Conservation (phyloP, 2,113 vertebrate genomes). For the Lonchura striata region DNA sequence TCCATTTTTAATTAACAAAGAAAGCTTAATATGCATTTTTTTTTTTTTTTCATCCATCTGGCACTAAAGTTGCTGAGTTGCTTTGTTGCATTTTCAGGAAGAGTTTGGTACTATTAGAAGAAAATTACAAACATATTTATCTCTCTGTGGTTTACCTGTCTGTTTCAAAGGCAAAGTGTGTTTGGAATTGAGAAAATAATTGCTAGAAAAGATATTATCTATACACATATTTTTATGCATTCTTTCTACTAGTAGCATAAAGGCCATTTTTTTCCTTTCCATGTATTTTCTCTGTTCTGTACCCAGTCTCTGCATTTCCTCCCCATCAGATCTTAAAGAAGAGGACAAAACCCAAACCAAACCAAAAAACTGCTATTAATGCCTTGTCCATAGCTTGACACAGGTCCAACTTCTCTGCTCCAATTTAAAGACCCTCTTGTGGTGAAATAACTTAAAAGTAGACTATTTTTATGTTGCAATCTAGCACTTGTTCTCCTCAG, state of each 20-base stretch:
- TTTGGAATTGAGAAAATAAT: conserved; percentile 13
- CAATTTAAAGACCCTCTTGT: conserved; percentile 12
- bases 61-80: conserved; percentile 73
- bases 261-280: neutral
- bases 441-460: neutral
- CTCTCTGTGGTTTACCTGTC: conserved; percentile 42
- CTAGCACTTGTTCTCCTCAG: conserved; percentile 40
- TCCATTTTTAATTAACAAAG: conserved; percentile 75
- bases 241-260: neutral
- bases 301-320: neutral
- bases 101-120: conserved; percentile 59
- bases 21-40: conserved; percentile 66
- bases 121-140: conserved; percentile 59
- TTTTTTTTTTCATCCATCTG: conserved; percentile 67
- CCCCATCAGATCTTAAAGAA: neutral
- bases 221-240: neutral
- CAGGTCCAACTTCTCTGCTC: neutral
- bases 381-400: neutral
- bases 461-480: conserved; percentile 7
- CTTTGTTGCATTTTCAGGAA: conserved; percentile 65
- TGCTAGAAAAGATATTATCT: neutral
- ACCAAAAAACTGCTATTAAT: neutral
- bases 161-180: conserved; percentile 46
- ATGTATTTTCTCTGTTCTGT: neutral
- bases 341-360: neutral